Evolutionary conservation across 1,140 invertebrate species (phyloP), one percentile per base, ranked within the genome.

Genomic region (Zaprionus ornatus): DNA sequence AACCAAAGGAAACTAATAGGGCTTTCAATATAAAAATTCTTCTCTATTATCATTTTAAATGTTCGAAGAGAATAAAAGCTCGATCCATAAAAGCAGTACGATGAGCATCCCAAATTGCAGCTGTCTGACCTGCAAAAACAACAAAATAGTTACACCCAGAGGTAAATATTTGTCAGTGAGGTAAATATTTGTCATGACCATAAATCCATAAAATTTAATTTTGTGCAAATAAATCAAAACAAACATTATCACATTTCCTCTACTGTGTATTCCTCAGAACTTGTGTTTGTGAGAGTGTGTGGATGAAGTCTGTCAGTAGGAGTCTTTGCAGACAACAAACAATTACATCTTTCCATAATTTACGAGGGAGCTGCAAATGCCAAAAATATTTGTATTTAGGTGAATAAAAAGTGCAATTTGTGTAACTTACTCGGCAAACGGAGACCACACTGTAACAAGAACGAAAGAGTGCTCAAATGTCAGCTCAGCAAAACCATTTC

Each of bases 361-460:
- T 85, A 85, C 56, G 66, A 77, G 52, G 32, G 25, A 67, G 60
- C 52, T 70, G 57, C 57, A 80, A 77, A 59, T 68, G 25, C 48
- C 75, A 64, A 71, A 56, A 71, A 75, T 68, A 60, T 25, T 52
- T n/a, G 19, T 35, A 63, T 62, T 62, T 50, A 9, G n/a, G 32
- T n/a, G 35, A 75, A 82, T 82, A 71, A 73, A 83, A 85, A 85
- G 82, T 86, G 82, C 82, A 86, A 86, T 75, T 72, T 54, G 54
- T 55, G 23, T 19, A 52, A 19, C 17, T 62, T 12, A 37, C 19
- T 27, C 27, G 29, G 25, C 19, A 50, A 63, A 57, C 27, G 27
- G 19, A 56, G 50, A 66, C 61, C 17, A 10, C 15, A 55, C 17
- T 42, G 5, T 12, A 65, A 73, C 27, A 29, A 29, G 0, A 29